Evolutionary conservation across 2,888 invertebrate genomes (phyloP), one percentile per base, ranked within the genome.

Genomic region (Pediacus dermestoides): DNA sequence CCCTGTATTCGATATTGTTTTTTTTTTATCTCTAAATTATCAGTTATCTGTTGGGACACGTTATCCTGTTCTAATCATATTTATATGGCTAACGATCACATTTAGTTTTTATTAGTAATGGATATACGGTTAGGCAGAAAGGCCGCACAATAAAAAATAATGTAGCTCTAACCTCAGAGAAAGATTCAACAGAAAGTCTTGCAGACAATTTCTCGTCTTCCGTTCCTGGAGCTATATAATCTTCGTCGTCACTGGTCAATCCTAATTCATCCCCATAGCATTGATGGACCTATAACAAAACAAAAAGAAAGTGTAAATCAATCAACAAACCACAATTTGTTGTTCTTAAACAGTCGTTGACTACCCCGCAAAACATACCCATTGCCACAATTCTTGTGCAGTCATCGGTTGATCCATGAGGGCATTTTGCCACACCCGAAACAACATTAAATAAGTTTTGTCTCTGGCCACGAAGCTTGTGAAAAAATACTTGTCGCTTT

Each of bases 371-470:
- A 27, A 34, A 39, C 75, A 59, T 58, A 90, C 89, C 82, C 86
- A 85, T 70, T 86, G 82, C 90, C 90, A 90, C 70, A 90, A 79
- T 71, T 91, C 88, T 63, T 85, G 84, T 44, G 80, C 80, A 55
- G 78, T 75, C 79, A 89, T 82, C 30, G 82, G 85, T 77, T 91
- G 86, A 69, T 90, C 90, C 78, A 93, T 81, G 46, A 94, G 81
- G 42, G 90, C 90, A 75, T 91, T 93, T 75, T 95, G 94, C 94
- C 95, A 96, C 53, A 95, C 81, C 55, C 91, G 77, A 75, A 94
- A 93, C 67, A 97, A 79, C 88, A 94, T 93, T 64, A 93, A 78
- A 75, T 88, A 95, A 0, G 91, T 85, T 70, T 95, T 94, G 72
- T 97, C 96, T 27, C 96, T 76, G 8, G 93, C 84, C 2, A 88